phyloP scores from a whole-genome alignment of 2,888 invertebrate species.

The Spodoptera exigua region DNA sequence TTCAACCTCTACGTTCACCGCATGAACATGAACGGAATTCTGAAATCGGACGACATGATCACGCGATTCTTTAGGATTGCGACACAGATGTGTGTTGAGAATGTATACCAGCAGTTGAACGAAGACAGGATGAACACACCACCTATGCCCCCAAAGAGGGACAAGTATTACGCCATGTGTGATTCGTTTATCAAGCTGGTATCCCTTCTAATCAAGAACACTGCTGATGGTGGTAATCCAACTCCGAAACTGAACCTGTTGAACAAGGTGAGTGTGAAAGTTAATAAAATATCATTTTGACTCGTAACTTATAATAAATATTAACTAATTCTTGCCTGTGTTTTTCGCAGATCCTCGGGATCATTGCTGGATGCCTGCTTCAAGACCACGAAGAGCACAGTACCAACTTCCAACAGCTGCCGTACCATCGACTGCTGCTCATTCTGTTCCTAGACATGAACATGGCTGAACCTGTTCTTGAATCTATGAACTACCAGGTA shows the following conservation, averaged over 20 bases:
- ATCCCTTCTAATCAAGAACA: slow-evolving; percentile 97
- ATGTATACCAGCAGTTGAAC: slow-evolving; percentile 95
- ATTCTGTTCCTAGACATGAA: slow-evolving; percentile 99
- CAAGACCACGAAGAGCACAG: slow-evolving; percentile 98
- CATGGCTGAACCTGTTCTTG: slow-evolving; percentile 97
- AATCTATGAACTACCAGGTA: slow-evolving; percentile 97
- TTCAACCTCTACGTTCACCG: slow-evolving; percentile 98
- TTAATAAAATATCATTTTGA: neutral
- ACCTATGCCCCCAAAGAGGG: slow-evolving; percentile 91
- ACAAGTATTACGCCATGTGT: slow-evolving; percentile 98
- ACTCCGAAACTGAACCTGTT: slow-evolving; percentile 98
- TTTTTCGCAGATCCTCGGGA: slow-evolving; percentile 92
- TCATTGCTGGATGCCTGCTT: slow-evolving; percentile 97
- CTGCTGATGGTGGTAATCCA: slow-evolving; percentile 96
- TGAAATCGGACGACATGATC: slow-evolving; percentile 99
- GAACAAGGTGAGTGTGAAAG: slow-evolving; percentile 92
- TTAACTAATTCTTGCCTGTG: neutral
- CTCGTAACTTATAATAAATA: neutral
- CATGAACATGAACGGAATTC: slow-evolving; percentile 96
- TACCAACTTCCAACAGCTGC: slow-evolving; percentile 98
- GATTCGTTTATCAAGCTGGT: slow-evolving; percentile 98
- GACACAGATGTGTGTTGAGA: slow-evolving; percentile 98
- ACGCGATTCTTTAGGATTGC: slow-evolving; percentile 99
- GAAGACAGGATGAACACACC: slow-evolving; percentile 92
- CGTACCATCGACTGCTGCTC: slow-evolving; percentile 98